Evolutionary conservation across 92 coral and sea anemone genomes (phyloP), one percentile per base, ranked within the genome.

Genomic region (Blastomussa wellsi): DNA sequence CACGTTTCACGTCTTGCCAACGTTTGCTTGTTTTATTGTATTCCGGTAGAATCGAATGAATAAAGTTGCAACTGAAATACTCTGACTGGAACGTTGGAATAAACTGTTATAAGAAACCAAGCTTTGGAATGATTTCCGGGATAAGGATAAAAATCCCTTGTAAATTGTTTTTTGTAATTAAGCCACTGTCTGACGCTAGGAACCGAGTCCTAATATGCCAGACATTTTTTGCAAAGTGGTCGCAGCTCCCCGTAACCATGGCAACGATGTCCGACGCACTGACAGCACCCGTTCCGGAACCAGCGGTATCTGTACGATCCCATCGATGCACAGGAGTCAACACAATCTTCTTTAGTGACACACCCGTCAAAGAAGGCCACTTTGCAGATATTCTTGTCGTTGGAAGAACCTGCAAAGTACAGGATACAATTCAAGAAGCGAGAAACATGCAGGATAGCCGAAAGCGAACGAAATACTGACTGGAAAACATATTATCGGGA

Each of bases 221-320:
- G 49, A 79, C 93, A 90, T 26, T 80, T 80, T 57, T 87, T 87
- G 75, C 93, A 91, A 33, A 83, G 88, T 29, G 93, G 78, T 41
- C 83, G 81, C 8, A 79, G 22, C 80, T 84, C 91, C 19, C 94
- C 96, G 77, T 91, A 84, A 69, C 91, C 92, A 19, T 19, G 48
- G 55, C 96, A 93, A 44, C 35, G 80, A 32, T 79, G 71, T 17
- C 89, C 94, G 8, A 93, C 79, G 53, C 96, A 93, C 86, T 93
- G 88, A 65, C 96, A 93, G 76, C 96, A 93, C 26, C 96, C 94
- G 53, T 91, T 93, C 42, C 85, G 90, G 76, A 93, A 93, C 94
- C 94, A 93, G 83, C 96, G 94, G 84, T 85, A 93, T 51, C 92
- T 85, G 60, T 82, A 79, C 3, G 96, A 85, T 33, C 94, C 96